Percentiles rank a stretch among this genome's conserved stretches.
Conservation (phyloP, 2,113 vertebrate species). For the Melanotaenia duboulayi region DNA sequence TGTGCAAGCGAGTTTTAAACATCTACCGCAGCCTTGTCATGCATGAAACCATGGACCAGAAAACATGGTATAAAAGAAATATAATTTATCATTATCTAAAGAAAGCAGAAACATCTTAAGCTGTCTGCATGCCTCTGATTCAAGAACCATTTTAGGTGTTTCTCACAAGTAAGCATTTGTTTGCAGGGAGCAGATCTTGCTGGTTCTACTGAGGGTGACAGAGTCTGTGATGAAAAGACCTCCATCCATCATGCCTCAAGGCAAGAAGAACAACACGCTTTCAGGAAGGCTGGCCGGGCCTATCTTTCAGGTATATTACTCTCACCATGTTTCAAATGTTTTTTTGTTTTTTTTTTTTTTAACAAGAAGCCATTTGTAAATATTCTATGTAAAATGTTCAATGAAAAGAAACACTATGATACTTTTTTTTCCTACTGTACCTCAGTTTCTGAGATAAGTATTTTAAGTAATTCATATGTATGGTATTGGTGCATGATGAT, state of each 20-base stretch:
- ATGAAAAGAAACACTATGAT: too few species aligned
- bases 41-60: constrained; percentile 98
- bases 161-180: constrained; percentile 44
- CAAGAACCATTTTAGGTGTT: not conserved
- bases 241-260: constrained; percentile 92
- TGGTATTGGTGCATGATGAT: too few species aligned
- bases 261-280: constrained; percentile 92
- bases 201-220: constrained; percentile 95
- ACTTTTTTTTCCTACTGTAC: not conserved
- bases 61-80: constrained; percentile 89
- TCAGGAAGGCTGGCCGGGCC: constrained; percentile 95
- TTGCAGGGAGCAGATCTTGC: constrained; percentile 94
- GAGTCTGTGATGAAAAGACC: constrained; percentile 98
- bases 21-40: constrained; percentile 99
- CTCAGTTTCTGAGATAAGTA: too few species aligned
- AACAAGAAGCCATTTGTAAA: not conserved
- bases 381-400: not conserved
- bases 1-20: constrained; percentile 98
- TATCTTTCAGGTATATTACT: constrained; percentile 89
- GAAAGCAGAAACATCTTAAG: not conserved
- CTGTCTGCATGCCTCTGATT: not conserved
- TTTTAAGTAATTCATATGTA: not conserved
- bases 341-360: not conserved
- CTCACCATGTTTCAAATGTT: not conserved
- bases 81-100: not conserved